These are phyloP conservation scores for Poecilia wingei DNA, from an alignment of 2,797 vertebrate species.

Conservation along the genomic window DNA sequence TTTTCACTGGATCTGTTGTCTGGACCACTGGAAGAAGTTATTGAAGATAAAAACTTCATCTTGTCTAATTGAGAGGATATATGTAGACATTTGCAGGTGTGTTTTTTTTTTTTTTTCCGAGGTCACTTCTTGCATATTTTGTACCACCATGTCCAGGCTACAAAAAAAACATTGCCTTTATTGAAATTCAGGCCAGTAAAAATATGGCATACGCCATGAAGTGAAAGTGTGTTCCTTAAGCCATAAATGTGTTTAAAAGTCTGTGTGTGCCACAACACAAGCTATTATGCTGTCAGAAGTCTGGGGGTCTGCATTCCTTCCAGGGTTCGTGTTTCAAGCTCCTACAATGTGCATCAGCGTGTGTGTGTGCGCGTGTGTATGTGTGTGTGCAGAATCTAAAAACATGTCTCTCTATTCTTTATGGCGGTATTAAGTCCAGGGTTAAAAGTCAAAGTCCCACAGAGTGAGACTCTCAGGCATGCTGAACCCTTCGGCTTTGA, in stretches of 20 bases:
- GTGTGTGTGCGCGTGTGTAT: neutral
- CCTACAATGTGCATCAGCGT: conserved; percentile 32
- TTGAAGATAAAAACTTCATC: conserved; percentile 16
- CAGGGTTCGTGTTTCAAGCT: conserved; percentile 65
- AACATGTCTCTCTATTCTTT: conserved; percentile 54
- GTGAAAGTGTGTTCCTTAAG: conserved; percentile 50
- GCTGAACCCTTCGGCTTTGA: conserved; percentile 23
- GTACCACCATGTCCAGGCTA: neutral
- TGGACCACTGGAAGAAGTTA: conserved; percentile 30
- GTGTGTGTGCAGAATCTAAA: conserved; percentile 44
- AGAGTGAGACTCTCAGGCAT: conserved; percentile 45
- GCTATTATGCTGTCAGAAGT: conserved; percentile 58
- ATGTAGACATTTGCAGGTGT: neutral
- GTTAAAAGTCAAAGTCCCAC: conserved; percentile 60
- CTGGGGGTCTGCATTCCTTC: conserved; percentile 68
- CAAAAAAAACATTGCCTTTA: neutral
- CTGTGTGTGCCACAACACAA: conserved; percentile 55
- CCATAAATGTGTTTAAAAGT: conserved; percentile 40
- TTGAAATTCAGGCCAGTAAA: conserved; percentile 26
- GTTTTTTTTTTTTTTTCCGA: neutral
- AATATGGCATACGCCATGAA: conserved; percentile 35
- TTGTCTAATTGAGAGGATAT: neutral
- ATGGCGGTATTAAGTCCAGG: conserved; percentile 34
- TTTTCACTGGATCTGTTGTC: conserved; percentile 26
- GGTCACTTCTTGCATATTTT: conserved; percentile 1